Conservation (phyloP, 23 tunicate genomes). For the Botrylloides violaceus region DNA sequence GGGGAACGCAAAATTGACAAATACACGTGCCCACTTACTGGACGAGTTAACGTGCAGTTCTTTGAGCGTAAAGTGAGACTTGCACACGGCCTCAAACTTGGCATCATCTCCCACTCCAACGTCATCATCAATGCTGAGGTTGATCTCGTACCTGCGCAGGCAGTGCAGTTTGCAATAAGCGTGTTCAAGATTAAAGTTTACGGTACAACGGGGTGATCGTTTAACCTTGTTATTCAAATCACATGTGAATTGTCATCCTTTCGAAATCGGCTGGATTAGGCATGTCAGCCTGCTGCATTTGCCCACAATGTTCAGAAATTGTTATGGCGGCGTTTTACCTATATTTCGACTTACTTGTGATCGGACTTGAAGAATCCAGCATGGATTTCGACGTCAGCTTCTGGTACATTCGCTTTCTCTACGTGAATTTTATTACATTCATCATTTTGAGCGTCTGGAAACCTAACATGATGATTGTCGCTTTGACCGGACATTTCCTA, state of each 20-base stretch:
- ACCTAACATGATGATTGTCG: conserved; percentile 15
- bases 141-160: neutral
- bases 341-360: conserved; percentile 11
- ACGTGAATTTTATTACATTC: conserved; percentile 13
- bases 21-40: neutral
- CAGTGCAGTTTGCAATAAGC: too few relatives aligned
- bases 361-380: conserved; percentile 26
- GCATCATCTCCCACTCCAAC: neutral
- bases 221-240: too few relatives aligned
- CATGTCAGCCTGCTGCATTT: too few relatives aligned
- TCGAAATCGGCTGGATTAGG: too few relatives aligned
- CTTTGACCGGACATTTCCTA: too few relatives aligned
- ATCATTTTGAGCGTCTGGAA: conserved; percentile 22
- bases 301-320: too few relatives aligned
- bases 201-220: too few relatives aligned
- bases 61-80: neutral
- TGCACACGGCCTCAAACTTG: neutral
- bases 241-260: too few relatives aligned
- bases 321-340: too few relatives aligned
- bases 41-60: neutral
- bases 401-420: neutral
- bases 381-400: conserved; percentile 12
- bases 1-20: too few relatives aligned
- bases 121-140: neutral
- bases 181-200: too few relatives aligned